Evolutionary conservation across 2,113 vertebrate species (phyloP).

Genomic region (Indri indri): DNA sequence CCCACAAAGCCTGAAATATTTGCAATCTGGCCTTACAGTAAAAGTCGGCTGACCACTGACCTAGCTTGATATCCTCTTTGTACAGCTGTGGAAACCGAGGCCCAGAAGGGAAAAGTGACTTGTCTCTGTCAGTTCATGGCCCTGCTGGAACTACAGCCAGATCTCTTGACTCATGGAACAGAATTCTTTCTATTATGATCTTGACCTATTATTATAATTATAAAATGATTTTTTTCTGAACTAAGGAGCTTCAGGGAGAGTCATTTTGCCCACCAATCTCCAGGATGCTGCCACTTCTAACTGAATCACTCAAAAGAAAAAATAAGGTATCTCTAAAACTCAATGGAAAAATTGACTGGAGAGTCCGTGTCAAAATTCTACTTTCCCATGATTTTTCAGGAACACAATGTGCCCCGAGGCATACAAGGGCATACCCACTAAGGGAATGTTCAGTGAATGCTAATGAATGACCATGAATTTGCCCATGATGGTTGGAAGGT

Average conservation of each 20-base stretch:
- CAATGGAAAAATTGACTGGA: background rate
- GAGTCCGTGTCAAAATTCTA: background rate
- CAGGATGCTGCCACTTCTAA: background rate
- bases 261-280: background rate
- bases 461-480: background rate
- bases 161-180: background rate
- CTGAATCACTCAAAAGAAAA: background rate
- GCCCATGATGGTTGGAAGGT: background rate
- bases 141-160: background rate
- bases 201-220: background rate
- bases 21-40: background rate
- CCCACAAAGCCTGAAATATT: background rate
- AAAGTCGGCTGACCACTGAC: background rate
- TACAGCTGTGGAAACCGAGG: background rate
- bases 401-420: background rate
- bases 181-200: conserved; percentile 7
- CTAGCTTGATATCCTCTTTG: background rate
- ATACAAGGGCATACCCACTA: background rate
- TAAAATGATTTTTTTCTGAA: background rate
- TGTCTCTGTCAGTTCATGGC: background rate
- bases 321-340: background rate
- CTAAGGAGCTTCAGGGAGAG: background rate
- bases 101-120: background rate
- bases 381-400: background rate
- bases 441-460: background rate